Evolutionary conservation across 2,888 invertebrate genomes (phyloP), one percentile per base, ranked within the genome.

Genomic region (Thalpophila matura): DNA sequence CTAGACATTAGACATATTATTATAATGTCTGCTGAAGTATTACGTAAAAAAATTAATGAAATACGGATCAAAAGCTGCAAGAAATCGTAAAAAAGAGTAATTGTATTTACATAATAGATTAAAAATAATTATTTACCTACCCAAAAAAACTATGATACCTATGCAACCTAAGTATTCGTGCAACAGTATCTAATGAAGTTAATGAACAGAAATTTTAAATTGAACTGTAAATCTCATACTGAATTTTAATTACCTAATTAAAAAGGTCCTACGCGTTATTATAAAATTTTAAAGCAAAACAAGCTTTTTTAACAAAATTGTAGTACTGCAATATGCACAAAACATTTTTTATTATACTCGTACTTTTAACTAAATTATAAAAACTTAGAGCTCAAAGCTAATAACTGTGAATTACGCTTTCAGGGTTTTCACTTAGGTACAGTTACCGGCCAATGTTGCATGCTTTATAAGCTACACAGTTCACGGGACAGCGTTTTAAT

Each of bases 401-500:
- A 10, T 42, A 10, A 14, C 7, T 20, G 12, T 5, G 4, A 40
- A 18, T 65, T 57, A 53, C 4, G 7, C 31, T 38, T 26, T 24
- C 29, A 65, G 0, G 7, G 9, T 57, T 70, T 63, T 49, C 16
- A 73, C 26, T 49, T 35, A 53, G 4, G 5, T 43, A 27, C 10
- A 43, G 5, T 49, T 26, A 27, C 31, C 7, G 10, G 18, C 12
- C 35, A 12, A 22, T 29, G 14, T 40, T 49, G 45, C 58, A 58
- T 73, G 47, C 47, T 40, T 54, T 50, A 45, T 53, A 50, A 45
- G 37, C 59, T 49, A 14, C n/a, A 26, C 38, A 58, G 73, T 37
- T 40, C 50, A 72, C 35, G 38, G 33, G 40, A 43, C 43, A 27
- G 31, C 14, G 24, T 50, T 64, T 59, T 70, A 74, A 69, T 69